Base-by-base conservation (phyloP, 2,113 vertebrate genomes). In the Chionis minor region DNA sequence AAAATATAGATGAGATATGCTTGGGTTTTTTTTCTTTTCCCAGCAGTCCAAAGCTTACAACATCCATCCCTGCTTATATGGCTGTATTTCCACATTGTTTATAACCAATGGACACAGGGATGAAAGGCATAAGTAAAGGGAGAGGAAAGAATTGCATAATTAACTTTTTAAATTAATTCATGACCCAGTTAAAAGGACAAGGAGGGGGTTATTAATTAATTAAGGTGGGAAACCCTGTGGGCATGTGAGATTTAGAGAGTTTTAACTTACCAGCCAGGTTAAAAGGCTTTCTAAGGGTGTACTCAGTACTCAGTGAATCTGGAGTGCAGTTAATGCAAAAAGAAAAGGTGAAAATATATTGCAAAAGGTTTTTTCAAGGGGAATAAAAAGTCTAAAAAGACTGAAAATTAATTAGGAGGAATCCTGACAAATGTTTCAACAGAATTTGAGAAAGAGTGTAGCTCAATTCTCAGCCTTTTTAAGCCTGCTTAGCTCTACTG, bases 91-190 rank as follows among this genome's bases (percentile, higher is more conserved):
- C 84, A 65, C 85, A 90, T 91, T 97, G 95, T 97, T 98, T 97
- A 88, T 97, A 95, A 94, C 91, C 90, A 96, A 88, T 97, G 94
- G 95, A 97, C 95, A 96, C 63, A 79, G 42, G 95, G 78, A 94
- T 95, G 83, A 96, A 96, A 97, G 93, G 86, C 96, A 77, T 92
- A 88, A 96, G 94, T 91, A 94, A 96, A 97, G 67, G 51, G 51
- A 95, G 59, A 94, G 91, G 77, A 97, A 95, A 96, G 86, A 96
- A 96, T 93, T 90, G 96, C 91, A 97, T 98, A 98, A 98, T 98
- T 98, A 98, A 97, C 96, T 97, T 97, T 97, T 94, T 1, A 97
- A 97, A 98, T 98, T 98, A 98, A 98, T 97, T 98, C 97, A 97
- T 98, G 97, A 97, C 97, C 97, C 95, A 97, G 96, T 98, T 97